A percentile compares a stretch with the other conserved stretches of the same genome.
phyloP scores from a whole-genome alignment of 2,113 vertebrate genomes.

The Zosterops japonicus region DNA sequence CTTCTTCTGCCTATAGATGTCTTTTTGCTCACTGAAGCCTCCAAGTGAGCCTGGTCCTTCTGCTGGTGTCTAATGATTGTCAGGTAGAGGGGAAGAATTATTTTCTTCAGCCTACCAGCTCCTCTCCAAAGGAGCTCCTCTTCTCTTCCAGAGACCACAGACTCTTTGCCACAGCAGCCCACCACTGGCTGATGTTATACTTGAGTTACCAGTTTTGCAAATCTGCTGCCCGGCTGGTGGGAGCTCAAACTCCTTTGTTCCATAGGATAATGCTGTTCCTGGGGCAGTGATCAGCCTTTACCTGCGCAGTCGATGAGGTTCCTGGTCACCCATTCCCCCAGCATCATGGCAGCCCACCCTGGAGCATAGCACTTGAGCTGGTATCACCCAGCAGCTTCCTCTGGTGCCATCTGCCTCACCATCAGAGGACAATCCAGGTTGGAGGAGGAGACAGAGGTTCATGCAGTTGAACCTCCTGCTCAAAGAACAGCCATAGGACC shows the following conservation, averaged over 20 bases:
- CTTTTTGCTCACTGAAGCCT: background rate
- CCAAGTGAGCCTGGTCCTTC: background rate
- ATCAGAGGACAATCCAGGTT: background rate
- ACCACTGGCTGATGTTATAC: background rate
- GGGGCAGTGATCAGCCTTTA: background rate
- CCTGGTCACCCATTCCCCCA: background rate
- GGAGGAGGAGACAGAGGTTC: background rate
- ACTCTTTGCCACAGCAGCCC: background rate
- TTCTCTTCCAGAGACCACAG: background rate
- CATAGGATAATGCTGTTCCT: background rate
- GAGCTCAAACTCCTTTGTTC: background rate
- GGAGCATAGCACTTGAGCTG: background rate
- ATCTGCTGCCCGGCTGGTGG: background rate
- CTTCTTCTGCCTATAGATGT: background rate
- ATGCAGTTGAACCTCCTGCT: background rate
- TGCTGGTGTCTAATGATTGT: background rate
- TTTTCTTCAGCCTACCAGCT: background rate
- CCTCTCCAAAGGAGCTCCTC: background rate
- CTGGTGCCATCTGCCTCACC: background rate
- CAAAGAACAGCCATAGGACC: background rate
- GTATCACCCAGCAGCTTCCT: background rate
- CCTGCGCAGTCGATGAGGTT: background rate
- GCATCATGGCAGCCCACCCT: background rate
- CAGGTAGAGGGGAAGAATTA: background rate
- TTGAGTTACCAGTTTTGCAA: background rate